Evolutionary conservation across 2,797 vertebrate species (phyloP), one percentile per base, ranked within the genome.

Genomic region (Sebastes miniatus): DNA sequence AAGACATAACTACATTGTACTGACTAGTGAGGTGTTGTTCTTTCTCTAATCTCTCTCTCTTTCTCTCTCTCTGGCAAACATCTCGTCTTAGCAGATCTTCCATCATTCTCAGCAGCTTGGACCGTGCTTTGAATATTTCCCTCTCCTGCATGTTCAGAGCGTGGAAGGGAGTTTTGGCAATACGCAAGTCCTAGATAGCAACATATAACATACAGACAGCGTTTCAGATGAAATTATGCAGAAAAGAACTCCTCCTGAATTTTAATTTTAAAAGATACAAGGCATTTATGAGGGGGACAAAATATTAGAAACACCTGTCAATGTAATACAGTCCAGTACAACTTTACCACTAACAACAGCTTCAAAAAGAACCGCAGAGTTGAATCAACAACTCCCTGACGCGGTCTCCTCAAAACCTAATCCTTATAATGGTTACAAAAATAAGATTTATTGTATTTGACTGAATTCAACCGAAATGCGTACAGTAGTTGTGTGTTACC

Each of bases 131-230:
- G 27, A 93, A 93, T 0, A 65, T 81, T 73, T 96, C 95, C 56
- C 95, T 93, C 80, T 97, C 96, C 0, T 25, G 43, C 0, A 86
- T 83, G 82, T 72, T 93, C 50, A 97, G 88, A 34, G 91, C 78
- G 1, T 96, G 95, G 86, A 96, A 96, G 3, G 96, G 95, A 4
- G 93, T 96, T 72, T 92, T 91, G 34, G 96, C 84, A 11, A 97
- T 92, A 73, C 80, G 93, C 20, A 76, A 34, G 83, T 97, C 96
- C 97, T 97, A 7, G 47, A 43, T 14, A 4, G 16, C 20, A 61
- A 80, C 16, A 69, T 39, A n/a, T 10, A 62, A 63, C 66, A 58
- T 12, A 22, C 1, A 76, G 25, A 67, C 29, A 56, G 8, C 9
- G 5, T 11, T n/a, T 69, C 14, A 58, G 43, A 31, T 67, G 3